phyloP scores from a whole-genome alignment of 1,140 invertebrate species.

The Euschistus heros region DNA sequence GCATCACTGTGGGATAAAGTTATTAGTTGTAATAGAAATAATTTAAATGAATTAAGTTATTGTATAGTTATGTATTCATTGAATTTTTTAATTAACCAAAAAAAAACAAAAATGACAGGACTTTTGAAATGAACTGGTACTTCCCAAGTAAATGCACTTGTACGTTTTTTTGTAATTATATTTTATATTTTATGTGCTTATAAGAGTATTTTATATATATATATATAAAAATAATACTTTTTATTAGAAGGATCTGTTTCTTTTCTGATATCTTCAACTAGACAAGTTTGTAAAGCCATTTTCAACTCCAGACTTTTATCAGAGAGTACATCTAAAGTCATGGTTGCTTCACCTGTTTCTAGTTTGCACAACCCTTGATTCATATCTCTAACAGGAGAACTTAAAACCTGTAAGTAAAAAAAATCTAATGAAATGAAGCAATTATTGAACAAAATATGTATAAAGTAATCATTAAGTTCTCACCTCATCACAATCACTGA shows the following conservation, averaged over 20 bases:
- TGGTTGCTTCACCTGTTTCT: slow-evolving; percentile 55
- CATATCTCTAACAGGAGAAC: slow-evolving; percentile 60
- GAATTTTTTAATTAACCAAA: too few species aligned
- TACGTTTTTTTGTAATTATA: too few species aligned
- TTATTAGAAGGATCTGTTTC: slow-evolving; percentile 49
- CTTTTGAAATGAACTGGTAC: too few species aligned
- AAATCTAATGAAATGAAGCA: not conserved
- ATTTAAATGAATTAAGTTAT: too few species aligned
- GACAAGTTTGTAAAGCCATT: slow-evolving; percentile 55
- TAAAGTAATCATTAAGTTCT: not conserved
- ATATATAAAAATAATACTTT: slow-evolving; percentile 41
- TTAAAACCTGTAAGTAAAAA: slow-evolving; percentile 41
- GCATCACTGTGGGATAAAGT: too few species aligned
- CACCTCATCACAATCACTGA: slow-evolving; percentile 59
- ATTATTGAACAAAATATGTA: too few species aligned
- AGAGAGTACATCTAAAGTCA: slow-evolving; percentile 51
- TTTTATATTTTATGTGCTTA: too few species aligned
- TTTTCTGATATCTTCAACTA: slow-evolving; percentile 60
- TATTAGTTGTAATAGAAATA: too few species aligned
- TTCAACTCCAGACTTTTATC: slow-evolving; percentile 60
- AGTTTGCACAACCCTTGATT: slow-evolving; percentile 60
- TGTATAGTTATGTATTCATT: too few species aligned
- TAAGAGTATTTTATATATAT: too few species aligned
- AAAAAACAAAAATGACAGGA: too few species aligned
- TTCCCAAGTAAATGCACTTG: too few species aligned